These are phyloP conservation scores for Erpornis zantholeuca DNA, from an alignment of 2,113 vertebrate genomes.

Conservation along the genomic window DNA sequence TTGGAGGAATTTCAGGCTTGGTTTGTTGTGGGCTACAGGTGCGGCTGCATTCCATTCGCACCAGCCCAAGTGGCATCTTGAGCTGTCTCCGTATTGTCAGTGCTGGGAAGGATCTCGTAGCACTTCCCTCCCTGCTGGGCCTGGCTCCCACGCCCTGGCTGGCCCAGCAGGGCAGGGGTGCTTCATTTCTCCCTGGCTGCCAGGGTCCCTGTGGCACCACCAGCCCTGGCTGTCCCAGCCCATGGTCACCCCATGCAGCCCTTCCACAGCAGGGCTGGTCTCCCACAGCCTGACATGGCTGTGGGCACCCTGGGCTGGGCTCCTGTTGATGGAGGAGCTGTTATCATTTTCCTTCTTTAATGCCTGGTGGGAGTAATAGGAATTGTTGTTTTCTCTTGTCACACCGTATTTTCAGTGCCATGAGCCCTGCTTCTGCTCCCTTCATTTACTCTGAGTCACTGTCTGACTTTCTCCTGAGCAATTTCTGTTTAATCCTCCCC, in stretches of 20 bases:
- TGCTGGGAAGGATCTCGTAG: fast-evolving
- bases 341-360: neutral
- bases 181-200: neutral
- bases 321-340: neutral
- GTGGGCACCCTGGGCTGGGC: too few species aligned
- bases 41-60: fast-evolving
- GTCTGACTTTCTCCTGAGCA: slow-evolving; percentile 3
- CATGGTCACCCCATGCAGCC: fast-evolving
- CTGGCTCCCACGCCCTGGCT: fast-evolving
- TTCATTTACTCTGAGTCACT: neutral
- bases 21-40: neutral
- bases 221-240: neutral
- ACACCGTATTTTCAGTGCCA: neutral
- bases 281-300: neutral
- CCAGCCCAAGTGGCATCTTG: fast-evolving
- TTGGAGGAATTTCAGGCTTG: fast-evolving
- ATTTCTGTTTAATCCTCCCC: neutral
- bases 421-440: neutral
- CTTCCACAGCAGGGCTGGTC: neutral
- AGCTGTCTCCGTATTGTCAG: fast-evolving
- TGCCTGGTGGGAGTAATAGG: neutral
- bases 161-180: neutral
- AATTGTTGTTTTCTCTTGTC: neutral
- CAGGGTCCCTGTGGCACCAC: fast-evolving
- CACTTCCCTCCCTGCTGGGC: neutral